Evolutionary conservation across 2,888 invertebrate genomes (phyloP), one percentile per base, ranked within the genome.

Genomic region (Sminthurinus aureus): DNA sequence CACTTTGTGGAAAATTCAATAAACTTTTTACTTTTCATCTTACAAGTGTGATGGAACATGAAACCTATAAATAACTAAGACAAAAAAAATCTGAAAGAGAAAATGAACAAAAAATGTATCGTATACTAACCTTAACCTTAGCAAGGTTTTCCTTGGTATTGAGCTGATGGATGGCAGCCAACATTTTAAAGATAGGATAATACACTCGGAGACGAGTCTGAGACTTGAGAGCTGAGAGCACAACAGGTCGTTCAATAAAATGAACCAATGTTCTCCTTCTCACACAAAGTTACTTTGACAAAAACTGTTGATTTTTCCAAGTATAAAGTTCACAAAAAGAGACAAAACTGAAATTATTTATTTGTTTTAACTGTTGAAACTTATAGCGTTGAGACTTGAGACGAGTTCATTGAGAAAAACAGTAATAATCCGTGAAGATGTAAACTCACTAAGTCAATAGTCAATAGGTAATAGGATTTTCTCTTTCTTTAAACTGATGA

Each of bases 121-220:
- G 24, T 71, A 13, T 71, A 71, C 71, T 71, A 71, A 71, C 71
- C 71, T 71, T 81, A 18, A 73, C 50, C 73, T 81, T 81, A 22
- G 22, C 80, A 26, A 73, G 69, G 58, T 52, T 81, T 71, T 81
- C 80, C 64, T 81, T 81, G 73, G 80, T 73, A 15, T 71, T 69
- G n/a, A 69, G 52, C 24, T 81, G 80, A 50, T 81, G 80, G 73
- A 81, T 73, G 18, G 80, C n/a, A 81, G 80, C 80, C 80, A 81
- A 71, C 71, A 71, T 71, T 71, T 24, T 15, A 11, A 12, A 11
- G 6, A 66, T 8, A n/a, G 66, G 66, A 66, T 66, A 38, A 38
- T 6, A 38, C 38, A 38, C 38, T 38, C 6, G 38, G 6, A 38
- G n/a, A 38, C 1, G 38, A 38, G 38, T 38, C 6, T 38, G 38